Evolutionary conservation across 2,797 vertebrate species (phyloP).

Genomic region (Tamandua tetradactyla): DNA sequence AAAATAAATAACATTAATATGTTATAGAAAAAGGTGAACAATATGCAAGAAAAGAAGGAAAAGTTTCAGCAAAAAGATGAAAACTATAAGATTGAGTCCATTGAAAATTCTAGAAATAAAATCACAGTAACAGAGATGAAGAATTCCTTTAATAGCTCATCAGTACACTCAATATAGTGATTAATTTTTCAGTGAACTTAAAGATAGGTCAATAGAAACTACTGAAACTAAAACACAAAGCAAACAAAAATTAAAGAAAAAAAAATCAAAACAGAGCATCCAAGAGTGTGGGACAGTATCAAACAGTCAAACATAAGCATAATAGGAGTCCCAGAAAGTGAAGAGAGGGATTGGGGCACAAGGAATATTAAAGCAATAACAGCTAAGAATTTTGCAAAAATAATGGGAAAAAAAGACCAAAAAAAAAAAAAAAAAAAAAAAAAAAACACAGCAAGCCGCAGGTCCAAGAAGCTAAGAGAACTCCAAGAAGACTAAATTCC

Average conservation of each 20-base stretch:
- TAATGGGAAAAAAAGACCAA: neutral
- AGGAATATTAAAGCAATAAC: neutral
- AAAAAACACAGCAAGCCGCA: neutral
- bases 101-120: neutral
- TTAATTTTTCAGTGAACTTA: neutral
- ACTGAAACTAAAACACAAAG: neutral
- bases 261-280: neutral
- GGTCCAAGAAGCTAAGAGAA: neutral
- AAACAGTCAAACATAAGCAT: neutral
- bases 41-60: neutral
- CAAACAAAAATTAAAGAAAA: neutral
- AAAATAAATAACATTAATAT: neutral
- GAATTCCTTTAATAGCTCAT: conserved; percentile 13
- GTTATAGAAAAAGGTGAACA: neutral
- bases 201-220: neutral
- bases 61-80: neutral
- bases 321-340: neutral
- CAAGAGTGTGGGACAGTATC: neutral
- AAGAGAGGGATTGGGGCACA: neutral
- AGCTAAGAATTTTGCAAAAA: neutral
- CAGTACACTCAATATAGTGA: neutral
- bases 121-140: neutral
- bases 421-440: too few species aligned
- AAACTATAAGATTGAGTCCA: neutral
- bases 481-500: neutral